phyloP scores from a whole-genome alignment of 2,888 invertebrate genomes.

The Melitaea athalia region DNA sequence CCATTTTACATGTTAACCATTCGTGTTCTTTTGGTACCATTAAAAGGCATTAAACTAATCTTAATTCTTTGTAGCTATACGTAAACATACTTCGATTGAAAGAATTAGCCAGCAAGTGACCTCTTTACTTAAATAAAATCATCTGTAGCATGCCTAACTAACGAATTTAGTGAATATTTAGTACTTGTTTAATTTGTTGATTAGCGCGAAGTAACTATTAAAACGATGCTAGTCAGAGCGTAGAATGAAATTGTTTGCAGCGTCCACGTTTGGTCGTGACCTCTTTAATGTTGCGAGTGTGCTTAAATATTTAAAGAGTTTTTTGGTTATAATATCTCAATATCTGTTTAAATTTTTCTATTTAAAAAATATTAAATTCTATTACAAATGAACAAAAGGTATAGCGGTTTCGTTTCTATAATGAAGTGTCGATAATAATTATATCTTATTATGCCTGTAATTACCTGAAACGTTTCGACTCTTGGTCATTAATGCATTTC shows the following conservation, averaged over 20 bases:
- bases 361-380: too few relatives aligned
- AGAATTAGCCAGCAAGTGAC: constrained; percentile 2
- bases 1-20: too few relatives aligned
- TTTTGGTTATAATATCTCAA: neutral
- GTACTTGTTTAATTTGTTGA: constrained; percentile 3
- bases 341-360: too few relatives aligned
- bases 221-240: neutral
- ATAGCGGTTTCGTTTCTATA: too few relatives aligned
- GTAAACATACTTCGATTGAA: constrained; percentile 7
- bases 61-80: too few relatives aligned
- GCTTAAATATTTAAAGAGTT: neutral
- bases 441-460: too few relatives aligned
- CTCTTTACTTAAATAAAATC: constrained; percentile 1
- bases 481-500: too few relatives aligned
- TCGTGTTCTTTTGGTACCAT: too few relatives aligned
- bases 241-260: neutral
- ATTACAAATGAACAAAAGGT: too few relatives aligned
- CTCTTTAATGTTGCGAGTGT: neutral
- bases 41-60: too few relatives aligned
- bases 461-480: too few relatives aligned
- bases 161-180: neutral
- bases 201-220: neutral
- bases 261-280: neutral
- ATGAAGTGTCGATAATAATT: too few relatives aligned
- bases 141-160: neutral